Evolutionary conservation across 2,113 vertebrate genomes (phyloP), one percentile per base, ranked within the genome.

Genomic region (Chaenocephalus aceratus): DNA sequence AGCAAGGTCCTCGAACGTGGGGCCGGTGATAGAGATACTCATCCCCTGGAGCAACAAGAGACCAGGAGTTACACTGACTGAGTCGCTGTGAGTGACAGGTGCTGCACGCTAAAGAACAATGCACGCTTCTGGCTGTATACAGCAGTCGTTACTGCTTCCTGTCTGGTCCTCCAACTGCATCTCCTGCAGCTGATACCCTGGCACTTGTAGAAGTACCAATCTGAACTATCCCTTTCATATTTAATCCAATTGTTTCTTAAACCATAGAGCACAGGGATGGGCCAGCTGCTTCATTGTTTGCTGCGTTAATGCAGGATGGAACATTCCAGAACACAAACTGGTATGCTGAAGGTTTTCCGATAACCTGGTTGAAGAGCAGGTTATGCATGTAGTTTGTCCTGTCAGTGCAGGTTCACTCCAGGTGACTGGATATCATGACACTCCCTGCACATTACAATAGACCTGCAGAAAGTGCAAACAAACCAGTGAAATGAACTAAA

Each of bases 1-100:
- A 30, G 97, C 98, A 90, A 99, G 85, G 81, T 97, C 97, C 77
- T 93, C 95, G 70, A 99, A 96, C 0, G 97, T 99, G 8, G 98
- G 98, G 30, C 98, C 98, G 2, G 98, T 72, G 9, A 98, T 94
- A 0, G 97, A 96, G 84, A 98, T 93, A 60, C 95, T 93, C 96
- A 97, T 96, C 10, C 98, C 97, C 97, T 99, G 78, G 15, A 91
- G 90, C 45, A 44, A 74, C 3, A 54, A 4, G 18, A 49, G 8
- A 52, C 11, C 23, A 56, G 21, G 7, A 63, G 62, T 48, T 26
- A 64, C 49, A 67, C 2, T 5, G n/a, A 56, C 30, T 1, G 15
- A 69, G 9, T 46, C 12, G 3, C 26, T 2, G 10, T 23, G 2
- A 57, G 10, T 15, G 26, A 46, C 6, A 41, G 36, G 36, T 41